A percentile compares a stretch with the other conserved stretches of the same genome.
Evolutionary conservation across 2,113 vertebrate species (phyloP).

Genomic region (Grammomys dolichurus): DNA sequence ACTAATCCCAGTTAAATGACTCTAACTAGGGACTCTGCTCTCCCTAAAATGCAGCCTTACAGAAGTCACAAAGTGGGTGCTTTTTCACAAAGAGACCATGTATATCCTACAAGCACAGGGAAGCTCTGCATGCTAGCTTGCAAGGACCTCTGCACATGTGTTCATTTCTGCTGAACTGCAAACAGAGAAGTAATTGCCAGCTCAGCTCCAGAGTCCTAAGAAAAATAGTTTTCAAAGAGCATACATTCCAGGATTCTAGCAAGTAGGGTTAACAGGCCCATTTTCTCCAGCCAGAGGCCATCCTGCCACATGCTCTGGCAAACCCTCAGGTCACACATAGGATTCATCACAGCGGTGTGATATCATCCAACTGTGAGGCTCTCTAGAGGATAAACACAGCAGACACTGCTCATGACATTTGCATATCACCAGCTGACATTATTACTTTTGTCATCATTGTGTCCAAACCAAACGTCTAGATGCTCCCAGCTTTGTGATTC

Average conservation of each 20-base stretch:
- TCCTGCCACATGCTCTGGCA: fast-evolving
- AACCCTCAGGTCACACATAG: not conserved
- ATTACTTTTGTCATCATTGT: not conserved
- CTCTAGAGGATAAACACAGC: not conserved
- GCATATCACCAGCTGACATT: not conserved
- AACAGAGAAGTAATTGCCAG: fast-evolving
- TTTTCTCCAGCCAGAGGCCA: fast-evolving
- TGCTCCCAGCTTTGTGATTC: not conserved
- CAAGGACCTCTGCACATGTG: fast-evolving
- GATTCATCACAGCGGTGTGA: not conserved
- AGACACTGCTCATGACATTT: not conserved
- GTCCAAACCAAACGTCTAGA: not conserved
- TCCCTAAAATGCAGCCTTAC: not conserved
- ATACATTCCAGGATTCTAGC: not conserved
- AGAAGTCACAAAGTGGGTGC: not conserved
- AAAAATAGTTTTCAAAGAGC: fast-evolving
- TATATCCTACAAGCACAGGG: not conserved
- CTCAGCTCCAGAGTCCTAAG: not conserved
- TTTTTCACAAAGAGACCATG: not conserved
- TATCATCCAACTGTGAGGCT: not conserved
- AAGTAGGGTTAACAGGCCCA: not conserved
- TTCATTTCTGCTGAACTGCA: not conserved
- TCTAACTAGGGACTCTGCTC: not conserved
- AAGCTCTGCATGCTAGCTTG: not conserved
- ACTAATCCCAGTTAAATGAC: not conserved